Percentiles rank a stretch among this genome's conserved stretches.
phyloP scores from a whole-genome alignment of 2,888 invertebrate genomes.

The Nasonovia ribisnigri region DNA sequence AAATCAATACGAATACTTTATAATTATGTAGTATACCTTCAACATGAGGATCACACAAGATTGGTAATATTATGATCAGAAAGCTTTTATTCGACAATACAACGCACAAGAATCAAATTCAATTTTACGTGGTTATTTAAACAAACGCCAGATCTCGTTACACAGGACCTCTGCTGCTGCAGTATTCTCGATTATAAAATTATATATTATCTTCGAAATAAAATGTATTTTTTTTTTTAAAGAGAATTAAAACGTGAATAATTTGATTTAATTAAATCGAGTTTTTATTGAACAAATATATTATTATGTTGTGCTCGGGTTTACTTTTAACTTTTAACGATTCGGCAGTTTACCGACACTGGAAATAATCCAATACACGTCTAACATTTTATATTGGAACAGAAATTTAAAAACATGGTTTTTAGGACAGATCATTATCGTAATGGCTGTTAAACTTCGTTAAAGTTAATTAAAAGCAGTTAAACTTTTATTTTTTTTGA shows the following conservation, averaged over 20 bases:
- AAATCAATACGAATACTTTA: background rate
- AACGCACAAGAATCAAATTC: background rate
- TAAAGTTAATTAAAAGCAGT: conserved; percentile 3
- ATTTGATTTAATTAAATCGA: background rate
- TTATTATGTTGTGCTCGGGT: background rate
- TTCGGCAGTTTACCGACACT: background rate
- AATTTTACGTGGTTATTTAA: background rate
- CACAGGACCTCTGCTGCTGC: background rate
- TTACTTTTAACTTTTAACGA: background rate
- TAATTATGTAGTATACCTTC: background rate
- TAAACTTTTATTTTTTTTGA: background rate
- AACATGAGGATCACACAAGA: background rate
- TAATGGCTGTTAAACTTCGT: background rate
- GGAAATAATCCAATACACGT: background rate
- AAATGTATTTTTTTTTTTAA: background rate
- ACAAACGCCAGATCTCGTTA: background rate
- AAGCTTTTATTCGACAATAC: background rate
- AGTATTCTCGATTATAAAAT: background rate
- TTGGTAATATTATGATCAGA: background rate
- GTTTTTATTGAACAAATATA: background rate
- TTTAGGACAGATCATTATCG: background rate
- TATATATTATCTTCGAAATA: background rate
- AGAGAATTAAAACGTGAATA: background rate
- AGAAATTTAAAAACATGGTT: background rate
- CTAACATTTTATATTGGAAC: background rate